phyloP scores from a whole-genome alignment of 2,888 invertebrate genomes.

The Chaetogeoica ovagalla region DNA sequence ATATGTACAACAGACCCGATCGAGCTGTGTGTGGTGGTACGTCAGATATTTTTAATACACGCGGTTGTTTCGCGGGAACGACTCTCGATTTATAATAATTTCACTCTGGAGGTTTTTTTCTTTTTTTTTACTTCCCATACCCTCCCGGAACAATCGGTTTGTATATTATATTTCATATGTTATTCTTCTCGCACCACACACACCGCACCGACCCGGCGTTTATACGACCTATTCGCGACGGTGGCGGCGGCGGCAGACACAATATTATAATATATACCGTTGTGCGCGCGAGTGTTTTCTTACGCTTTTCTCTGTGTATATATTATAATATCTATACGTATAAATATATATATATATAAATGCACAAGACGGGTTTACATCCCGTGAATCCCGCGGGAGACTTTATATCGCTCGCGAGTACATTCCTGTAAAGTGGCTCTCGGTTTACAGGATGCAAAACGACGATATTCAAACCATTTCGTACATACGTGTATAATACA shows the following conservation, averaged over 20 bases:
- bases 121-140: no score
- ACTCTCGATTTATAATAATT: slow-evolving; percentile 31
- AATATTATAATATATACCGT: neutral
- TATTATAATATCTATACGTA: neutral
- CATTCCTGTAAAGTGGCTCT: slow-evolving; percentile 24
- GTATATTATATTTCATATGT: no score
- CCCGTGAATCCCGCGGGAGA: slow-evolving; percentile 11
- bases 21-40: no score
- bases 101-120: slow-evolving; percentile 4
- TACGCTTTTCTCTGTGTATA: no score
- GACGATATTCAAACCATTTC: neutral
- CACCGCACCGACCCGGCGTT: no score
- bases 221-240: no score
- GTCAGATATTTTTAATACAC: neutral
- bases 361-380: neutral
- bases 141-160: slow-evolving; percentile 17
- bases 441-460: slow-evolving; percentile 18
- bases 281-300: neutral
- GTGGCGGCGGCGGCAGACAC: no score
- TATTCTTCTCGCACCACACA: no score
- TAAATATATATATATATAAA: neutral
- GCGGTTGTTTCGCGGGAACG: neutral
- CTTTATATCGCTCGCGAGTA: neutral
- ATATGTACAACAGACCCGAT: no score
- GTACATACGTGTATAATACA: neutral